A percentile compares a stretch with the other conserved stretches of the same genome.
Evolutionary conservation across 64 coral and sea anemone species (phyloP).

Genomic region (Actinia equina): DNA sequence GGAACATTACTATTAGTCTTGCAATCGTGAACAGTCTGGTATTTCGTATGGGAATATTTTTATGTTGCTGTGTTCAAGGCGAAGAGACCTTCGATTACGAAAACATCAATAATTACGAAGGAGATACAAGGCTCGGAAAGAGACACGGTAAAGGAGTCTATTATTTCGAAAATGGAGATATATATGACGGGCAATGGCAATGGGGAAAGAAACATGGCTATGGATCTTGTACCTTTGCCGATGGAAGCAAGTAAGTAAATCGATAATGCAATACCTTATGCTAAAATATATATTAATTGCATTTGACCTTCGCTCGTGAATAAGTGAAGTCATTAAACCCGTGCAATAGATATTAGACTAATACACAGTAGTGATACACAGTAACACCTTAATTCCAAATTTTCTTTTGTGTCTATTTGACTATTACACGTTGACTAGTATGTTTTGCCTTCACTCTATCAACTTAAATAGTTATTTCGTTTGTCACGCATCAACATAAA

Average conservation of each 20-base stretch:
- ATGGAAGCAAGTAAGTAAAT: slow-evolving; percentile 48
- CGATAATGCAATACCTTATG: too few species aligned
- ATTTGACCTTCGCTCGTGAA: neutral
- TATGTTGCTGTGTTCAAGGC: slow-evolving; percentile 18
- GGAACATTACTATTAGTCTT: neutral
- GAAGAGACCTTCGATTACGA: slow-evolving; percentile 39
- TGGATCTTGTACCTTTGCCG: slow-evolving; percentile 32
- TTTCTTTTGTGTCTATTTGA: too few species aligned
- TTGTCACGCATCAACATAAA: neutral
- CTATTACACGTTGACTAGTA: too few species aligned
- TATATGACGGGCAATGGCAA: slow-evolving; percentile 66
- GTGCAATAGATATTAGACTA: too few species aligned
- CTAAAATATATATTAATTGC: neutral
- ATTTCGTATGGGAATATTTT: slow-evolving; percentile 54
- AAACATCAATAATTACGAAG: slow-evolving; percentile 36
- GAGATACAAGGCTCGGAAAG: slow-evolving; percentile 40
- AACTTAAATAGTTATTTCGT: neutral
- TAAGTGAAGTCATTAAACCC: too few species aligned
- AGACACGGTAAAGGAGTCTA: slow-evolving; percentile 67
- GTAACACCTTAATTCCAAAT: too few species aligned
- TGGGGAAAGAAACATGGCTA: slow-evolving; percentile 61
- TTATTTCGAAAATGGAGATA: slow-evolving; percentile 57
- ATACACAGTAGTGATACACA: too few species aligned
- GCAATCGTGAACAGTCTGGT: neutral
- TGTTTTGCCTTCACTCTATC: neutral